Conservation (phyloP, 2,888 invertebrate species). For the Sturmia bella region DNA sequence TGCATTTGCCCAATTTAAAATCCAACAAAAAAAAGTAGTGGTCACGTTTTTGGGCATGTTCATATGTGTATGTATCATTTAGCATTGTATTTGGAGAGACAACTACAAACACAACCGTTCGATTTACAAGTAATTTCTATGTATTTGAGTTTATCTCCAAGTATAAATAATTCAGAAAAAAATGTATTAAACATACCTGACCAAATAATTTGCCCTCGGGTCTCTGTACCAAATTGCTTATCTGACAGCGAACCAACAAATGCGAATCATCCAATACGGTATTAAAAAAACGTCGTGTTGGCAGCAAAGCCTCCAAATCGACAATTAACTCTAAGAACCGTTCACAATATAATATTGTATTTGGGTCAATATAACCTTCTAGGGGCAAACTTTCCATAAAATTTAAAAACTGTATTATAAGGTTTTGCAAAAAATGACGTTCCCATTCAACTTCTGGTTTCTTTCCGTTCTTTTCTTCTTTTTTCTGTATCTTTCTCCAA, state of each 20-base stretch:
- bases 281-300: slow-evolving; percentile 98
- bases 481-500: slow-evolving; percentile 94
- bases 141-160: too few relatives aligned
- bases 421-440: slow-evolving; percentile 89
- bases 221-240: slow-evolving; percentile 88
- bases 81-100: too few relatives aligned
- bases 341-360: slow-evolving; percentile 91
- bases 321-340: slow-evolving; percentile 97
- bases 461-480: slow-evolving; percentile 85
- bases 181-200: slow-evolving; percentile 86
- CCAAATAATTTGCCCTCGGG: slow-evolving; percentile 94
- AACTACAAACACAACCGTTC: too few relatives aligned
- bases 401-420: slow-evolving; percentile 94
- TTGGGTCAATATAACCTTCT: slow-evolving; percentile 84
- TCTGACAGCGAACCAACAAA: slow-evolving; percentile 93
- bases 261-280: slow-evolving; percentile 97
- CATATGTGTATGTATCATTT: too few relatives aligned
- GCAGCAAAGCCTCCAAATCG: slow-evolving; percentile 96
- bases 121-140: too few relatives aligned
- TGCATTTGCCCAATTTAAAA: too few relatives aligned
- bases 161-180: neutral
- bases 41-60: too few relatives aligned
- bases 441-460: slow-evolving; percentile 91
- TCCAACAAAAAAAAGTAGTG: too few relatives aligned
- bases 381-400: slow-evolving; percentile 89